phyloP scores from a whole-genome alignment of 23 tunicate species.

The Halocynthia roretzi region DNA sequence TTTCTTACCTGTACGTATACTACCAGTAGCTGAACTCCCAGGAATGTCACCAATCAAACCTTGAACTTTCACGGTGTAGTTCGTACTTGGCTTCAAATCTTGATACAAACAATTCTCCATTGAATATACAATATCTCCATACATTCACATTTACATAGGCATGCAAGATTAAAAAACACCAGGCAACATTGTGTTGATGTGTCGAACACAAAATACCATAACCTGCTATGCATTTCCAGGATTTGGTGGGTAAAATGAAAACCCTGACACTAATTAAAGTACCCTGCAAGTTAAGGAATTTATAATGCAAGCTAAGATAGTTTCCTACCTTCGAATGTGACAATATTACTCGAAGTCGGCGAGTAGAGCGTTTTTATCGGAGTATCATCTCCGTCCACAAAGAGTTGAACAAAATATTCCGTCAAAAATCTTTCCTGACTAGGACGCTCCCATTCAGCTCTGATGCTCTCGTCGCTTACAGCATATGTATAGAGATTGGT shows the following conservation, averaged over 20 bases:
- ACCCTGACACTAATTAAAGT: too few species aligned
- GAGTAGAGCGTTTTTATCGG: not conserved
- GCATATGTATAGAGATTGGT: not conserved
- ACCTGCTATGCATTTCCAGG: too few species aligned
- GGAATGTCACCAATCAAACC: constrained; percentile 21
- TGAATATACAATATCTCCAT: too few species aligned
- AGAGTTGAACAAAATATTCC: constrained; percentile 16
- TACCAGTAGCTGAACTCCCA: constrained; percentile 3
- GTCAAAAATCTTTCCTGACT: not conserved
- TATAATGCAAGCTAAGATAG: too few species aligned
- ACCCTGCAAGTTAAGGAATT: too few species aligned
- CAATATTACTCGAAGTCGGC: not conserved
- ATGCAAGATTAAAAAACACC: not conserved
- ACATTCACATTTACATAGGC: too few species aligned
- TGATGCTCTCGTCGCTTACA: constrained; percentile 8
- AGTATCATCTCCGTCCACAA: not conserved
- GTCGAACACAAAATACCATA: too few species aligned
- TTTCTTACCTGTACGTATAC: constrained; percentile 1
- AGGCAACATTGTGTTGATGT: too few species aligned
- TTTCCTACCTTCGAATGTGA: not conserved
- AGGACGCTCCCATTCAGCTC: constrained; percentile 10
- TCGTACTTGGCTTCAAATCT: constrained; percentile 33
- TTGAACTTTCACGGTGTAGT: constrained; percentile 36
- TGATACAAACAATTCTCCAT: too few species aligned
- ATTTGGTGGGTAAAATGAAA: too few species aligned